Base-by-base conservation (phyloP, 1,140 invertebrate species). In the Drosophila saltans region DNA sequence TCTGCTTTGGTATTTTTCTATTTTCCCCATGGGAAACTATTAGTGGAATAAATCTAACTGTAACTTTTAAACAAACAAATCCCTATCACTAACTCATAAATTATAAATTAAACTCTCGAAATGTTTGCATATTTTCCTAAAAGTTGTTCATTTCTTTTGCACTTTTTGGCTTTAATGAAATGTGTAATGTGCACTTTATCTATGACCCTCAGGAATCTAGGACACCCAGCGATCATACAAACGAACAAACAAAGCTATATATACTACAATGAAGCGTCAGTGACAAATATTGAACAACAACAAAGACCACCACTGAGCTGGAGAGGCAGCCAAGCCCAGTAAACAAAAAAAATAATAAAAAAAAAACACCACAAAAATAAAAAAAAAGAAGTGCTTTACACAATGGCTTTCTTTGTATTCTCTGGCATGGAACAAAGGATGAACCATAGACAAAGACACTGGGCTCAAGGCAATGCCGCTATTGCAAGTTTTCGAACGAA, bases 401-500 rank as follows among this genome's bases (percentile, higher is more conserved):
- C 83, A 86, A 86, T 88, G 83, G 69, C 52, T 72, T 78, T 78
- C 63, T 72, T 78, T 78, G 59, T 66, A 62, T 66, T 55, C 59
- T 21, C 33, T 36, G 33, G 36, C 56, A 69, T 66, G 79, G 83
- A 88, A 86, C 83, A 86, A 86, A 88, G 80, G 83, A 83, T 80
- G 83, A 83, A 45, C 57, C 76, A 76, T 80, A 86, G 83, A 86
- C 83, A 86, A 86, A 80, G 80, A 78, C 84, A 67, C 84, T 78
- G 83, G 45, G 67, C 84, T 89, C 84, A 83, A 89, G 83, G 84
- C 83, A 60, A 86, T 63, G 30, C 11, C 21, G 52, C 48, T 55
- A 86, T 67, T 67, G 88, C 79, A 69, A 77, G 82, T 72, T 69
- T 57, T 62, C 69, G 33, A 28, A 60, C 68, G 68, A 78, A 72